A percentile compares a stretch with the other conserved stretches of the same genome.
These are phyloP conservation scores for Carassius auratus DNA, from an alignment of 2,113 vertebrate species.

Conservation along the genomic window DNA sequence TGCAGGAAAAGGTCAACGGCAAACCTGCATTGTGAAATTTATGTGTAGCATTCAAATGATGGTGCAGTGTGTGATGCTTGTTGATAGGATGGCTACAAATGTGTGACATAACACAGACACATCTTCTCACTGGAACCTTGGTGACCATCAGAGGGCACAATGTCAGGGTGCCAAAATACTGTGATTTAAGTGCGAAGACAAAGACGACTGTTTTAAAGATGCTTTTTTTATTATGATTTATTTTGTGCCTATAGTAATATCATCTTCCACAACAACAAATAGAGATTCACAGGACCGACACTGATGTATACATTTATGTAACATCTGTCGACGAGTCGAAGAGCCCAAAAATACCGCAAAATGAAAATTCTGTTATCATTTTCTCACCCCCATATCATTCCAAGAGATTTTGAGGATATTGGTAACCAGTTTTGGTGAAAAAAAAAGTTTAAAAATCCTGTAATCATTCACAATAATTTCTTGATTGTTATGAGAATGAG, in stretches of 20 bases:
- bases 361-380: neutral
- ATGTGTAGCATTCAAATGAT: neutral
- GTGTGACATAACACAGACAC: neutral
- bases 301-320: neutral
- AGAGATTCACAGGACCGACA: neutral
- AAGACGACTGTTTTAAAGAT: neutral
- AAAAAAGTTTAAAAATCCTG: neutral
- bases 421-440: neutral
- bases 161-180: constrained; percentile 4
- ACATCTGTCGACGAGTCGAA: neutral
- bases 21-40: constrained; percentile 69
- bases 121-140: neutral
- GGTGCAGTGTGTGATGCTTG: neutral
- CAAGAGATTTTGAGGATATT: neutral
- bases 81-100: neutral
- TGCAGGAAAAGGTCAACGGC: constrained; percentile 80
- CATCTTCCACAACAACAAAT: neutral
- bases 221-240: neutral
- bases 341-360: neutral
- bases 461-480: neutral
- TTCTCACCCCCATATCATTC: neutral
- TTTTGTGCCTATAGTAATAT: constrained; percentile 10
- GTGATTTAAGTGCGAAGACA: neutral
- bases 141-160: neutral
- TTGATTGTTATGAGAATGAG: neutral